phyloP scores from a whole-genome alignment of 23 tunicate species.

The Trididemnum clinides region DNA sequence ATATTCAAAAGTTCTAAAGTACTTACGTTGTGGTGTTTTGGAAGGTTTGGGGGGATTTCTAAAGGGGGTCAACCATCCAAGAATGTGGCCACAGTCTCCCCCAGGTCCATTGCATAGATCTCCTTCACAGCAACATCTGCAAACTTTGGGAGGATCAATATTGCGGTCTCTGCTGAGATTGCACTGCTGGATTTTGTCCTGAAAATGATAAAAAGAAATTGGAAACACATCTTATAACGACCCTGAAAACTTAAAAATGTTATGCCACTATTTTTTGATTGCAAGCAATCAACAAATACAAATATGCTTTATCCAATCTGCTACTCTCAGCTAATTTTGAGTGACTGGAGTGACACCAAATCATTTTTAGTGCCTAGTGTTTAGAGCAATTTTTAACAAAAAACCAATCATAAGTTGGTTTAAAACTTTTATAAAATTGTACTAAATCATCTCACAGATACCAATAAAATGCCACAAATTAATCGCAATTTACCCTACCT shows the following conservation, averaged over 20 bases:
- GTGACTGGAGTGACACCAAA: too few species aligned
- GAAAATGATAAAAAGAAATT: too few species aligned
- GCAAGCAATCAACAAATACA: too few species aligned
- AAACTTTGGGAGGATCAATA: constrained; percentile 68
- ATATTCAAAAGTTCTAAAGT: background rate
- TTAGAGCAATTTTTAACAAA: background rate
- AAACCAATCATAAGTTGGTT: background rate
- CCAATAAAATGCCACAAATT: too few species aligned
- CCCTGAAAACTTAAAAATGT: too few species aligned
- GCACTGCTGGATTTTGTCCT: constrained; percentile 54
- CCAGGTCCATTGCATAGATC: constrained; percentile 82
- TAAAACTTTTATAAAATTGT: background rate
- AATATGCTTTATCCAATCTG: too few species aligned
- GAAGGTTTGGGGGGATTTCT: background rate
- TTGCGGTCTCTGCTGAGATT: constrained; percentile 40
- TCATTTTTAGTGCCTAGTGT: background rate
- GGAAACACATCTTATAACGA: too few species aligned
- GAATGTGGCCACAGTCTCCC: constrained; percentile 51
- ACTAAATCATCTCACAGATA: too few species aligned
- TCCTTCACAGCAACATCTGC: constrained; percentile 87
- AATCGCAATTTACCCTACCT: too few species aligned
- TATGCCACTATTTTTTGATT: too few species aligned
- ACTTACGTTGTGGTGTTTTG: background rate
- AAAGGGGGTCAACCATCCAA: constrained; percentile 68
- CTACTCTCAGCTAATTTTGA: too few species aligned